Evolutionary conservation across 2,113 vertebrate species (phyloP).

Genomic region (Cercocebus atys): DNA sequence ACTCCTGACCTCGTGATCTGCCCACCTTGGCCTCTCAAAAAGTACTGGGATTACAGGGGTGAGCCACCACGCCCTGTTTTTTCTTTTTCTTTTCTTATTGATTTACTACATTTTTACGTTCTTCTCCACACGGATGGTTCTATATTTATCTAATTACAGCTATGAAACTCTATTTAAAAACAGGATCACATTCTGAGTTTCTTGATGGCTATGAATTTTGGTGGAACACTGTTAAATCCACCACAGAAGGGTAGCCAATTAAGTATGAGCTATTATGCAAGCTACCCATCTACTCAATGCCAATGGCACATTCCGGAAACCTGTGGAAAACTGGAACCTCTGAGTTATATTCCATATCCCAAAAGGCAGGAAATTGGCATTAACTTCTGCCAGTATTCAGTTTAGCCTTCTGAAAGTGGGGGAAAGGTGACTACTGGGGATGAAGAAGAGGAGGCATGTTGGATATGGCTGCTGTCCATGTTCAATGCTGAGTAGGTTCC

Average conservation of each 20-base stretch:
- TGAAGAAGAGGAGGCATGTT: rapidly evolving
- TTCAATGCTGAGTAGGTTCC: background rate
- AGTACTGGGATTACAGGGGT: too few species aligned
- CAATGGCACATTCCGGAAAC: background rate
- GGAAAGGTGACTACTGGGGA: background rate
- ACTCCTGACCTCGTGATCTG: too few species aligned
- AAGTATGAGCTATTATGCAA: background rate
- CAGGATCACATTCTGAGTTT: background rate
- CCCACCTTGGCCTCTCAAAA: too few species aligned
- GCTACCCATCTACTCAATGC: background rate
- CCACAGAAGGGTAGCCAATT: background rate
- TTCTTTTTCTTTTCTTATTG: too few species aligned
- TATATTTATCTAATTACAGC: background rate
- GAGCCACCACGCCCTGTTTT: too few species aligned
- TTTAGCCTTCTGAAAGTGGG: background rate
- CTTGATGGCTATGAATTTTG: background rate
- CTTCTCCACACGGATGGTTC: too few species aligned
- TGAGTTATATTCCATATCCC: rapidly evolving
- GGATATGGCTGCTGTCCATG: background rate
- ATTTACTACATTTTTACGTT: too few species aligned
- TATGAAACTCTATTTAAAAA: background rate
- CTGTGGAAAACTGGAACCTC: background rate
- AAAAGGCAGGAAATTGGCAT: background rate
- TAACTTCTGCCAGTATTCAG: rapidly evolving
- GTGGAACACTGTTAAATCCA: background rate